Base-by-base conservation (phyloP, 2,797 vertebrate genomes). In the Galago senegalensis region DNA sequence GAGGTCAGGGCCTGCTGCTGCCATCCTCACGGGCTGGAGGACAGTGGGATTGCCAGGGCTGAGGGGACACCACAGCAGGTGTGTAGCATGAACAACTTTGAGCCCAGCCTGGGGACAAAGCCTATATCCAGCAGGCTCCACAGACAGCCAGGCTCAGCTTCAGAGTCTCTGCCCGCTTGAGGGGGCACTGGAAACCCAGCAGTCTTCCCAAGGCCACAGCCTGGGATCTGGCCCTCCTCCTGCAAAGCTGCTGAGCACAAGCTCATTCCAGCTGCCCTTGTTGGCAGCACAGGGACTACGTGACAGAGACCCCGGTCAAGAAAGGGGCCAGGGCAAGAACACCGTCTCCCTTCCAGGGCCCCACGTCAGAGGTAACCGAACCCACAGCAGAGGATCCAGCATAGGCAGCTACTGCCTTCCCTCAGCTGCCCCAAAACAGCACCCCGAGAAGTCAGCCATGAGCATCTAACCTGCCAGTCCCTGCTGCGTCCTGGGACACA, bases 181-280 rank as follows among this genome's bases (percentile, higher is more conserved):
- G 7, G 17, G 46, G 31, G 56, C 16, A 43, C 49, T 46, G 70
- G 34, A n/a, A 8, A 34, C 4, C 1, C n/a, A 9, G 7, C 13
- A 5, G 46, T 31, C 29, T 58, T 16, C 34, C 7, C 29, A 34
- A 7, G 29, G 17, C 20, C 7, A 7, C 13, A 34, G n/a, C 13
- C 49, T 7, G 0, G 17, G 1, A 13, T 34, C 18, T 11, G 21
- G 34, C 27, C 11, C 14, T 17, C 14, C 25, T 40, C n/a, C 7
- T 5, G 5, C 5, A 18, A 27, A 69, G 34, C 20, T 20, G 2
- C n/a, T n/a, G 34, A 67, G 16, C 20, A 67, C 20, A 40, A 69
- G 65, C 8, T 60, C 29, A 23, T 13, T 65, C 61, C 27, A 20
- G 9, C 21, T 72, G 9, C 21, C 61, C 69, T 23, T 21, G 17